These are phyloP conservation scores for Idaea straminata DNA, from an alignment of 2,888 invertebrate genomes.

Conservation along the genomic window DNA sequence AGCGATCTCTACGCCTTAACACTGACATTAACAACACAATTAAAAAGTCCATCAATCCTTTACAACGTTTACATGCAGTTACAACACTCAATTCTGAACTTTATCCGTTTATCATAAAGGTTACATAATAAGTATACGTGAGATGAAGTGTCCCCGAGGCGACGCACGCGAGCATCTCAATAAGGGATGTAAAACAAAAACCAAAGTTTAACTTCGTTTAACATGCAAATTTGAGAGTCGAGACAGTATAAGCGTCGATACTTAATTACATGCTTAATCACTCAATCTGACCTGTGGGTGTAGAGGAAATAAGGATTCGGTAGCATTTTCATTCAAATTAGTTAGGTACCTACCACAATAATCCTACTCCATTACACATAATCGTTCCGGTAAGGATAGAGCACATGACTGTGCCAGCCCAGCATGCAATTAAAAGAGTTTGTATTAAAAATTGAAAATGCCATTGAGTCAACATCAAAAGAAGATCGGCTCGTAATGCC, in stretches of 20 bases:
- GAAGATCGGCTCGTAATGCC: too few relatives aligned
- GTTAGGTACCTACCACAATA: conserved; percentile 7
- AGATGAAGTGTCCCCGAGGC: conserved; percentile 51
- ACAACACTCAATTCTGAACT: conserved; percentile 29
- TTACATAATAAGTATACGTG: conserved; percentile 14
- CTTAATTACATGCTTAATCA: conserved; percentile 79
- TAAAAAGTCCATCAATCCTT: conserved; percentile 69
- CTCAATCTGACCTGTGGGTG: conserved; percentile 71
- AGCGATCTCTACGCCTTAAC: conserved; percentile 78
- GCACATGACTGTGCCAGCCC: background rate
- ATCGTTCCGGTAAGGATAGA: background rate
- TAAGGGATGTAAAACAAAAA: conserved; percentile 73
- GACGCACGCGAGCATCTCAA: conserved; percentile 74
- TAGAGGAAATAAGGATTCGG: conserved; percentile 44
- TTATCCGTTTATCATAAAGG: conserved; percentile 35
- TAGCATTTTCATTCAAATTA: conserved; percentile 12
- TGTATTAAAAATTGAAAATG: too few relatives aligned
- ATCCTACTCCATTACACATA: background rate
- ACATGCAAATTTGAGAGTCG: conserved; percentile 80
- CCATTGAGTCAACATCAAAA: too few relatives aligned
- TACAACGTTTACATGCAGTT: conserved; percentile 23
- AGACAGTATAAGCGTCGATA: conserved; percentile 78
- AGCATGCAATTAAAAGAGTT: background rate
- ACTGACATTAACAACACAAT: conserved; percentile 76
- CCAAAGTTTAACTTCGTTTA: conserved; percentile 75